Conservation (phyloP, 2,797 vertebrate species). For the Netta rufina region DNA sequence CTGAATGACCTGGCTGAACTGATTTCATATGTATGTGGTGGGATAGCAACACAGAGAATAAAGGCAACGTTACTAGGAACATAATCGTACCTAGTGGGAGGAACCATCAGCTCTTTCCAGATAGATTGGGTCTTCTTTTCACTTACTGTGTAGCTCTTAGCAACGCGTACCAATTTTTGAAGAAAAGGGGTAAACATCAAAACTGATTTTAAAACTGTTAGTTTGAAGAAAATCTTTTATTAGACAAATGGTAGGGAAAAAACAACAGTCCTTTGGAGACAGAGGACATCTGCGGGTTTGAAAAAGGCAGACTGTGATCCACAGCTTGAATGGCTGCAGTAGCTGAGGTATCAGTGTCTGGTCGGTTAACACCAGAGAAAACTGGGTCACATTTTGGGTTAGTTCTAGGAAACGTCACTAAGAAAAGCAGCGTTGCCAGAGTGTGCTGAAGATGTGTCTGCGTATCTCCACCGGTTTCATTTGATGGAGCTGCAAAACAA, state of each 20-base stretch:
- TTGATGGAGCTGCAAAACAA: neutral
- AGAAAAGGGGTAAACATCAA: neutral
- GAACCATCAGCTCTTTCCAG: neutral
- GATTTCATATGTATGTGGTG: neutral
- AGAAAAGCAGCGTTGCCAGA: neutral
- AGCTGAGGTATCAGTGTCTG: neutral
- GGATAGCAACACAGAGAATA: neutral
- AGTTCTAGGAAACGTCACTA: neutral
- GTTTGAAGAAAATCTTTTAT: neutral
- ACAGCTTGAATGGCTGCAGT: fast-evolving
- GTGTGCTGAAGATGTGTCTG: neutral
- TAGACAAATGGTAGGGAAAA: neutral
- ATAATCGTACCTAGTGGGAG: neutral
- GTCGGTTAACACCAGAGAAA: neutral
- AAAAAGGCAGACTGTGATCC: neutral
- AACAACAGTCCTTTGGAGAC: neutral
- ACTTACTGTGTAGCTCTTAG: neutral
- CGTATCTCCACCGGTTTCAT: fast-evolving
- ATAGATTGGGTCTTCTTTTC: neutral
- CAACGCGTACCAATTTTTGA: neutral
- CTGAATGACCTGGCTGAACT: neutral
- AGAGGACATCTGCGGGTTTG: neutral
- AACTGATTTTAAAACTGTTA: neutral
- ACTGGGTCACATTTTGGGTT: neutral
- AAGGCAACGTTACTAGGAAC: neutral